Conservation (phyloP, 2,888 invertebrate genomes). For the Syrphus vitripennis region DNA sequence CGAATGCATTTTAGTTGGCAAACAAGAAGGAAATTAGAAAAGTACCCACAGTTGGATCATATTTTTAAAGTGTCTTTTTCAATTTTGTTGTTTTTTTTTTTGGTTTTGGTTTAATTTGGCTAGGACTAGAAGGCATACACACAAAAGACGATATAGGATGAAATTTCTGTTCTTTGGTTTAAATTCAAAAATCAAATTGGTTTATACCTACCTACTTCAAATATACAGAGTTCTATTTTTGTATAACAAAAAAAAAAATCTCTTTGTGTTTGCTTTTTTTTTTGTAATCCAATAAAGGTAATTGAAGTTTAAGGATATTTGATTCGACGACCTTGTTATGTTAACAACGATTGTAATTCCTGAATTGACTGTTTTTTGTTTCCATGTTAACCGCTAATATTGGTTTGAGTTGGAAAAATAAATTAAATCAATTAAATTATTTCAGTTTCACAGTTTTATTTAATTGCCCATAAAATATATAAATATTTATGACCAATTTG, state of each 20-base stretch:
- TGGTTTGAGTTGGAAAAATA: too few species aligned
- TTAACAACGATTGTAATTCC: too few species aligned
- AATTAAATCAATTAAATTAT: too few species aligned
- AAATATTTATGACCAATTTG: background rate
- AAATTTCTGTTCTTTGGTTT: background rate
- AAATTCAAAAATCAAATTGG: background rate
- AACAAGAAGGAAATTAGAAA: constrained; percentile 8
- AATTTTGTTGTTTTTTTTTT: background rate
- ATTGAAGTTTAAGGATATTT: background rate
- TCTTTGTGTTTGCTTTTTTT: too few species aligned
- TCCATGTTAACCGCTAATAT: too few species aligned
- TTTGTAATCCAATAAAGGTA: background rate
- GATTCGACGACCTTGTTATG: too few species aligned
- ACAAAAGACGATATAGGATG: background rate
- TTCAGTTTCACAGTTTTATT: too few species aligned
- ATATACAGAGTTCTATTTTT: background rate
- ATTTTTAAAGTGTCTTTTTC: constrained; percentile 12
- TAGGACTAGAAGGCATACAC: background rate
- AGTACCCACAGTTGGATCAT: constrained; percentile 6
- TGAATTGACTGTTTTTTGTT: too few species aligned
- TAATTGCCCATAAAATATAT: background rate
- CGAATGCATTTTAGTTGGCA: constrained; percentile 25
- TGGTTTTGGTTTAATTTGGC: background rate
- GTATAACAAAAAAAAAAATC: background rate
- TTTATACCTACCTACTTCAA: background rate